Evolutionary conservation across 1,140 invertebrate genomes (phyloP), one percentile per base, ranked within the genome.

Genomic region (Bombyx mandarina): DNA sequence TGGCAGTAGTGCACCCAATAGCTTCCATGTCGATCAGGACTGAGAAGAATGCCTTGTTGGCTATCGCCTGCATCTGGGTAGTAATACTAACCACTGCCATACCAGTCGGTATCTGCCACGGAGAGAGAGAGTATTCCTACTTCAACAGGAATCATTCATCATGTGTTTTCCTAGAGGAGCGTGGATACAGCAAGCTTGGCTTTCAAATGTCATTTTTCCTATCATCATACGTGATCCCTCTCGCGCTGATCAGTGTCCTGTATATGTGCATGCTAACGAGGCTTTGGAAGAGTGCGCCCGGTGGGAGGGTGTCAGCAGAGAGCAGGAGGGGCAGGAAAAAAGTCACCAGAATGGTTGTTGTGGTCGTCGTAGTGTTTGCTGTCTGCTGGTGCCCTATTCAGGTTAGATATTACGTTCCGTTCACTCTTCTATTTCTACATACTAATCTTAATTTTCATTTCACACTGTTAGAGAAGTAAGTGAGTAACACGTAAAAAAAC

Each of bases 331-430:
- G 96, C 43, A 97, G 97, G 83, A 94, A 94, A 80, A 90, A 97
- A 60, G 97, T 98, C 1, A 99, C 97, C 1, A 90, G 95, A 61
- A 95, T 99, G 92, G 96, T 99, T 7, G 91, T 98, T 45, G 94
- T 97, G 22, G 97, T 99, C 10, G 96, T 99, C 0, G 92, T 96
- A 22, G 97, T 97, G 43, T 99, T 99, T 81, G 97, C 97, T 8
- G 89, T 98, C 45, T 98, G 97, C 86, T 99, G 98, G 98, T 93
- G 95, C 68, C 97, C 97, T 2, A 95, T 99, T 73, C 97, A 98
- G 90, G 93, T 96, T 63, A 91, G 5, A 7, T 35, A 10, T 54
- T 54, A 54, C 9, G 7, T 7, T 44, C 1, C n/a, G 7, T 35
- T 51, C 8, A 3, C 8, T 9, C 45, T 47, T 47, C 2, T 47